phyloP scores from a whole-genome alignment of 2,888 invertebrate genomes.

The Phortica magna region DNA sequence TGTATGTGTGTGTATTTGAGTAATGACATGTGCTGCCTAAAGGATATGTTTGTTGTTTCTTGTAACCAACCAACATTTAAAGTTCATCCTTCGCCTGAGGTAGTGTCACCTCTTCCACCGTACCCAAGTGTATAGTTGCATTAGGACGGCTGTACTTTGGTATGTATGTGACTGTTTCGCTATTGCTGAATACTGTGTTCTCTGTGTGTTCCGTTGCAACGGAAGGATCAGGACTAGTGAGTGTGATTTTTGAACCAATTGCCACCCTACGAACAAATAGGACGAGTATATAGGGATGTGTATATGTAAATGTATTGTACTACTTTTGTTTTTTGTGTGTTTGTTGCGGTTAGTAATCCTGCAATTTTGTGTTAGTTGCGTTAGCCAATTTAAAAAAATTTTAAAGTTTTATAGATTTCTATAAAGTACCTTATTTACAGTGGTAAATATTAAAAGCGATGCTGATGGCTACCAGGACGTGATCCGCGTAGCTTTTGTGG shows the following conservation, averaged over 20 bases:
- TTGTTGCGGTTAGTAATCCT: conserved; percentile 36
- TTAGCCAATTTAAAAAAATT: not conserved
- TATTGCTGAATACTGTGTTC: conserved; percentile 73
- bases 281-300: conserved; percentile 38
- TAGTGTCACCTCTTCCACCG: conserved; percentile 74
- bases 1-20: conserved; percentile 51
- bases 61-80: conserved; percentile 48
- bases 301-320: conserved; percentile 32
- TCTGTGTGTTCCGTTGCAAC: conserved; percentile 66
- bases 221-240: conserved; percentile 80
- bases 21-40: too few species aligned
- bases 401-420: not conserved
- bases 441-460: conserved; percentile 72
- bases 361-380: conserved; percentile 44
- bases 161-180: conserved; percentile 76
- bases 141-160: conserved; percentile 80
- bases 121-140: conserved; percentile 76
- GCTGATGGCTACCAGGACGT: conserved; percentile 75
- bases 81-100: conserved; percentile 69
- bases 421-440: conserved; percentile 69
- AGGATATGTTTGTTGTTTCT: conserved; percentile 35
- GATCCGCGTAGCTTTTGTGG: conserved; percentile 77
- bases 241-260: conserved; percentile 79
- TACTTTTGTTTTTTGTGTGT: conserved; percentile 30
- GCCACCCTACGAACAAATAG: conserved; percentile 70